These are phyloP conservation scores for Megamerina dolium DNA, from an alignment of 2,888 invertebrate species.

Conservation along the genomic window DNA sequence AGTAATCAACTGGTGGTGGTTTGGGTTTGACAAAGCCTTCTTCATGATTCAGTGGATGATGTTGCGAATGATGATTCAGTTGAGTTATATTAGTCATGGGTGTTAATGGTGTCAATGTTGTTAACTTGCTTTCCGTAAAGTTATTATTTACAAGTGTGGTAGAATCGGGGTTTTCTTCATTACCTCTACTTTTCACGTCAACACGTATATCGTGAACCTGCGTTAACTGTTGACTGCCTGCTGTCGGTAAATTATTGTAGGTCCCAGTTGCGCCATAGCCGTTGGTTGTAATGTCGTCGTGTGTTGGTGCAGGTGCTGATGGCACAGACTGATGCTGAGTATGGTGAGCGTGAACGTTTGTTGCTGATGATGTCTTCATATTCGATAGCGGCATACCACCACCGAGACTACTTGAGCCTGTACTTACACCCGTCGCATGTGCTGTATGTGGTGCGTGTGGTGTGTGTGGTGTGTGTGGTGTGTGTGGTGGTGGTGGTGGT, in stretches of 20 bases:
- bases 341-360: conserved; percentile 20
- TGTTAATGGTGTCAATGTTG: conserved; percentile 49
- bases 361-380: conserved; percentile 22
- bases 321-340: too few species aligned
- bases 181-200: conserved; percentile 45
- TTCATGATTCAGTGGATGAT: conserved; percentile 31
- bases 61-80: conserved; percentile 28
- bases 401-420: conserved; percentile 10
- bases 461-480: conserved; percentile 44
- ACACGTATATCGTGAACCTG: conserved; percentile 36
- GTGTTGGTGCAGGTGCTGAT: conserved; percentile 31
- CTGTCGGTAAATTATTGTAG: conserved; percentile 35
- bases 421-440: conserved; percentile 16
- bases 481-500: conserved; percentile 54
- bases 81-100: conserved; percentile 49
- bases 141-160: conserved; percentile 56
- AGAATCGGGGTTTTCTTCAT: conserved; percentile 70
- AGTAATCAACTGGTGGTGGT: conserved; percentile 48
- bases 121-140: conserved; percentile 50
- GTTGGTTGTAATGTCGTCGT: conserved; percentile 25
- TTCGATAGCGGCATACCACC: conserved; percentile 16
- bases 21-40: conserved; percentile 50
- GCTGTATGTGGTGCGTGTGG: conserved; percentile 48
- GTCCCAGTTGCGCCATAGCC: conserved; percentile 28
- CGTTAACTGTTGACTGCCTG: conserved; percentile 30